A percentile compares a stretch with the other conserved stretches of the same genome.
Evolutionary conservation across 2,888 invertebrate genomes (phyloP).

Genomic region (Clepsis dumicolana): DNA sequence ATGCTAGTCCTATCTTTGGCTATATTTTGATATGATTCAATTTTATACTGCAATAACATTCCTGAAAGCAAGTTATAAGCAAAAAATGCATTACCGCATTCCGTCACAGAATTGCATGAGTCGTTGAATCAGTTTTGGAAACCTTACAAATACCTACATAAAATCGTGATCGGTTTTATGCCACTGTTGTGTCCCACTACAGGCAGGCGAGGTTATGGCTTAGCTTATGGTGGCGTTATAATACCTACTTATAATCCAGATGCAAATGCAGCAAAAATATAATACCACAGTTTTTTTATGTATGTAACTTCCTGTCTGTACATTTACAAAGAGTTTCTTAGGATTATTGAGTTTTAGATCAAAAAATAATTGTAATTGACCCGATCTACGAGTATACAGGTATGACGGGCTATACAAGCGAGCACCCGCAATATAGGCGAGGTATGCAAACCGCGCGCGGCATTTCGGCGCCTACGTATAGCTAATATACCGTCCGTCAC

Average conservation of each 20-base stretch:
- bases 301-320: background rate
- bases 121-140: background rate
- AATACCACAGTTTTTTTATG: background rate
- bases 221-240: constrained; percentile 1
- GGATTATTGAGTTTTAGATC: no score
- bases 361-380: background rate
- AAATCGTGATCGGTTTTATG: background rate
- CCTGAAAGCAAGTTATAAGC: background rate
- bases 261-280: constrained; percentile 1
- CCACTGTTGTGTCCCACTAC: background rate
- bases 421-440: constrained; percentile 3
- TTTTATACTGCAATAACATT: no score
- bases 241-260: no score
- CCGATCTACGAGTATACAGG: background rate
- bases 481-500: constrained; percentile 3
- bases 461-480: constrained; percentile 25
- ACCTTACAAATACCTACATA: background rate
- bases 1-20: background rate
- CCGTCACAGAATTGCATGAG: background rate
- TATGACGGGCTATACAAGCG: constrained; percentile 7
- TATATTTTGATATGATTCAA: no score
- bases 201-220: background rate
- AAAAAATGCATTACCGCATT: background rate
- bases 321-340: background rate
- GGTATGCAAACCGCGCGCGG: constrained; percentile 16